These are phyloP conservation scores for Pampusana beccarii DNA, from an alignment of 2,113 vertebrate species.

Conservation along the genomic window DNA sequence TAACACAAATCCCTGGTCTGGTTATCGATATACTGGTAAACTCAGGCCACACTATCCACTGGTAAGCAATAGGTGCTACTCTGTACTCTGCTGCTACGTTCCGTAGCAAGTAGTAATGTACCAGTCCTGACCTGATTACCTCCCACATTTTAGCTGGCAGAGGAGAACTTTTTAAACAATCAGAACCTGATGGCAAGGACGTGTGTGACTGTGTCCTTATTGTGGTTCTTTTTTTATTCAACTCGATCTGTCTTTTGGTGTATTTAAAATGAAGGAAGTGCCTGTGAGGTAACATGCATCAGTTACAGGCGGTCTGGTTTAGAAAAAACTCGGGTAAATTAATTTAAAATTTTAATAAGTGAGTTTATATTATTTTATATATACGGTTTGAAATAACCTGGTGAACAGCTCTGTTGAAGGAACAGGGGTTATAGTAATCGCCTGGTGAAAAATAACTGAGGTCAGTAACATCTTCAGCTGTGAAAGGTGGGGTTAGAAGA, in stretches of 20 bases:
- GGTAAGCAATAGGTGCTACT: conserved; percentile 73
- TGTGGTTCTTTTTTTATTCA: neutral
- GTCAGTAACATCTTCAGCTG: neutral
- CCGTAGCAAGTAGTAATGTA: neutral
- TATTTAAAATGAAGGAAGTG: neutral
- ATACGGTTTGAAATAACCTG: neutral
- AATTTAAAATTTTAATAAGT: neutral
- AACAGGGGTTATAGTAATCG: neutral
- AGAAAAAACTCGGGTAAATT: neutral
- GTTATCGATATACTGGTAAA: conserved; percentile 95
- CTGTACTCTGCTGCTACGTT: neutral
- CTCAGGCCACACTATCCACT: conserved; percentile 93
- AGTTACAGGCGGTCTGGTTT: neutral
- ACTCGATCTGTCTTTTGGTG: neutral
- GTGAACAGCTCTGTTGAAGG: neutral
- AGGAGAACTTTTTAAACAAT: neutral
- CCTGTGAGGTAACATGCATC: neutral
- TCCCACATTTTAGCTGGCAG: neutral
- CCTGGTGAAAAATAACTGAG: neutral
- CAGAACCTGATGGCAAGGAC: neutral
- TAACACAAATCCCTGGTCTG: conserved; percentile 97
- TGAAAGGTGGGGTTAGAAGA: neutral
- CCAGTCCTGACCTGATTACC: neutral
- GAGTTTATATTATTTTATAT: neutral
- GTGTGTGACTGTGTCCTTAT: neutral